phyloP scores from a whole-genome alignment of 2,113 vertebrate species.

The Calyptomena viridis region DNA sequence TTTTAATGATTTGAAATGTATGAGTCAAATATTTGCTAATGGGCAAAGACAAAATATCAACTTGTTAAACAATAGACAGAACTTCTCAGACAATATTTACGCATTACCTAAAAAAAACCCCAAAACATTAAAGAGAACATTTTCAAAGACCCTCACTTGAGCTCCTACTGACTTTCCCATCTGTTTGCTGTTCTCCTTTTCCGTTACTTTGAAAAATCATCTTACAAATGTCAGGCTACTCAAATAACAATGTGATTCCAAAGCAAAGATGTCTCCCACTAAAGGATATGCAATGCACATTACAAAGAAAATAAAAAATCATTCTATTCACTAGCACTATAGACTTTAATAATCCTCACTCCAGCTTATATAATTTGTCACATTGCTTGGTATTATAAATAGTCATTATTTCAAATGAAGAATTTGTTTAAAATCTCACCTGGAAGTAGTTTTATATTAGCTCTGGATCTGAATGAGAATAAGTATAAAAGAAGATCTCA shows the following conservation, averaged over 20 bases:
- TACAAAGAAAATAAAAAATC: neutral
- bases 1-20: slow-evolving; percentile 34
- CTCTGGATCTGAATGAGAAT: neutral
- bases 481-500: neutral
- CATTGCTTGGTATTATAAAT: neutral
- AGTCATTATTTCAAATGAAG: neutral
- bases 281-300: neutral
- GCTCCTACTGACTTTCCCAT: neutral
- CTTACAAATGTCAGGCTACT: neutral
- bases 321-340: neutral
- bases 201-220: neutral
- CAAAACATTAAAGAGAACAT: neutral
- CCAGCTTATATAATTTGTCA: neutral
- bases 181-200: neutral
- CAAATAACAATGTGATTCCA: neutral
- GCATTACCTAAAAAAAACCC: neutral
- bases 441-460: neutral
- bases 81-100: neutral
- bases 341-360: neutral
- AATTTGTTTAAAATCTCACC: neutral
- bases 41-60: slow-evolving; percentile 49
- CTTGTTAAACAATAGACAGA: slow-evolving; percentile 18
- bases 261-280: neutral
- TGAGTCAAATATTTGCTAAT: slow-evolving; percentile 58
- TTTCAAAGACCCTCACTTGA: neutral